Conservation (phyloP, 2,888 invertebrate genomes). For the Aplocera efformata region DNA sequence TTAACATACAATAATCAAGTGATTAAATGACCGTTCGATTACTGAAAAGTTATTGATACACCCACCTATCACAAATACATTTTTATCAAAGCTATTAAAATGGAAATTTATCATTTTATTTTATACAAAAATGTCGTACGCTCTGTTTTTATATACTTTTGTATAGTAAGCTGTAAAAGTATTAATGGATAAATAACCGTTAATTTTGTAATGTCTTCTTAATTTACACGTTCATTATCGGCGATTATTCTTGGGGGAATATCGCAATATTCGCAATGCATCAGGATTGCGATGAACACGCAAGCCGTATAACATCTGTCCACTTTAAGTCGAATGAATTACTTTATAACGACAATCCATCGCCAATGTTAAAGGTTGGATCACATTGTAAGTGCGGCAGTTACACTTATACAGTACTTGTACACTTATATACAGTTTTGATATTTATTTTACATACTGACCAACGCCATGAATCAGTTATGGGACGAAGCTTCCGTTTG, state of each 20-base stretch:
- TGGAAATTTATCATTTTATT: constrained; percentile 5
- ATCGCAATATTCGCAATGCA: constrained; percentile 37
- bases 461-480: too few species aligned
- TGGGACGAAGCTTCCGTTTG: too few species aligned
- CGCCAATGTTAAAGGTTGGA: constrained; percentile 36
- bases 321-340: constrained; percentile 46
- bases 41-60: constrained; percentile 40
- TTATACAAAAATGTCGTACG: too few species aligned
- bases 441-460: too few species aligned
- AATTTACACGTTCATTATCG: constrained; percentile 41
- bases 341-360: constrained; percentile 42
- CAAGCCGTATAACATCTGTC: constrained; percentile 52
- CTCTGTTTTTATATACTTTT: too few species aligned
- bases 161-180: constrained; percentile 19
- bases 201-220: constrained; percentile 32
- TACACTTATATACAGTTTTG: too few species aligned
- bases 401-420: constrained; percentile 42
- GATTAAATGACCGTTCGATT: constrained; percentile 52
- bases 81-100: constrained; percentile 17
- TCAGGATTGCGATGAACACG: constrained; percentile 47
- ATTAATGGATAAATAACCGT: constrained; percentile 29
- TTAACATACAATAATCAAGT: constrained; percentile 62
- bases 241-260: constrained; percentile 35
- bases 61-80: constrained; percentile 28
- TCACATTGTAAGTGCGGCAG: constrained; percentile 17